phyloP scores from a whole-genome alignment of 2,888 invertebrate genomes.

The Pecten maximus region DNA sequence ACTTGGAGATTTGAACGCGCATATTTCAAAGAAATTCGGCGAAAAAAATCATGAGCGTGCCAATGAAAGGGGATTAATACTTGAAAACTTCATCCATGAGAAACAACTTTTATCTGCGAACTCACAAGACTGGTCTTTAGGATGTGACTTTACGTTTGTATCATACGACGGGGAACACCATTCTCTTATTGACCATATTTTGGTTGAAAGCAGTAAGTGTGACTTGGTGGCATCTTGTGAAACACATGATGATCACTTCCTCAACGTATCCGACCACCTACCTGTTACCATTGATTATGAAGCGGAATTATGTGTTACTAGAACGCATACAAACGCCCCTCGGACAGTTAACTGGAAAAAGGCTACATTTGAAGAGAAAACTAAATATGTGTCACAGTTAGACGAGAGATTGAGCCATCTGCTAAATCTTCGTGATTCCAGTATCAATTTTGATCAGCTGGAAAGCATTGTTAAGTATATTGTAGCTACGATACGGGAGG shows the following conservation, averaged over 20 bases:
- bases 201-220: background rate
- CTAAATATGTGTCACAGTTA: background rate
- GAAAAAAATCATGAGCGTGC: too few species aligned
- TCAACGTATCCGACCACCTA: background rate
- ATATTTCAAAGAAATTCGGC: too few species aligned
- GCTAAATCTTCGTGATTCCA: background rate
- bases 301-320: background rate
- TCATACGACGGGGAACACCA: background rate
- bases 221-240: background rate
- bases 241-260: background rate
- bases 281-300: background rate
- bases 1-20: too few species aligned
- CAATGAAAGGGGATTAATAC: background rate
- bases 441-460: background rate
- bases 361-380: background rate
- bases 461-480: background rate
- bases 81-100: background rate
- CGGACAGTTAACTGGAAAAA: background rate
- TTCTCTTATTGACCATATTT: background rate
- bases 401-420: background rate
- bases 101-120: background rate
- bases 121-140: background rate
- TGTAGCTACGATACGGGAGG: too few species aligned
- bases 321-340: background rate
- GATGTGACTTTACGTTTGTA: background rate